Evolutionary conservation across 1,140 invertebrate species (phyloP).

Genomic region (Leptinotarsa texana): DNA sequence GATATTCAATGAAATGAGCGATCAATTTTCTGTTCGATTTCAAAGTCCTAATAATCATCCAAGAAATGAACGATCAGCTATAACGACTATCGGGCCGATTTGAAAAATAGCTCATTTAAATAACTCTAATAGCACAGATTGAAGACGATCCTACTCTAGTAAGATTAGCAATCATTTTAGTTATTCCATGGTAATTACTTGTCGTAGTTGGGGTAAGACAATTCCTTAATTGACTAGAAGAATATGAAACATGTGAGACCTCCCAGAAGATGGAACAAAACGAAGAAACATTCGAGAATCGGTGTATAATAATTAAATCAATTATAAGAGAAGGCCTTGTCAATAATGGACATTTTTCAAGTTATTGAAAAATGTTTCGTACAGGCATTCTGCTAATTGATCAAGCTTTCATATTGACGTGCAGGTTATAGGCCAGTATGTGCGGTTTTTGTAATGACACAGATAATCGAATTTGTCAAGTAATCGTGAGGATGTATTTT

Average conservation of each 20-base stretch:
- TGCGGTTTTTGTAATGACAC: too few species aligned
- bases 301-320: conserved; percentile 22
- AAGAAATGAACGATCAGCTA: too few species aligned
- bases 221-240: conserved; percentile 25
- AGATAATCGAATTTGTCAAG: too few species aligned
- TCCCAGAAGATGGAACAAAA: conserved; percentile 24
- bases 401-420: not conserved
- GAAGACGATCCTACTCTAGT: not conserved
- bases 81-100: not conserved
- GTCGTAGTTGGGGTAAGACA: conserved; percentile 8
- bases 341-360: conserved; percentile 15
- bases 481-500: too few species aligned
- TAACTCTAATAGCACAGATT: conserved; percentile 4
- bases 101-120: conserved; percentile 13
- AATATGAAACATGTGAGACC: conserved; percentile 27
- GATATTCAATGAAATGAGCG: too few species aligned
- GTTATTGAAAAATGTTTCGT: conserved; percentile 1
- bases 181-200: conserved; percentile 16
- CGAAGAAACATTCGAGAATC: conserved; percentile 13
- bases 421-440: not conserved
- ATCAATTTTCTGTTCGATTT: too few species aligned
- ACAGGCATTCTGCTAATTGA: not conserved
- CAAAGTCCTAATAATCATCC: too few species aligned
- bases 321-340: conserved; percentile 11
- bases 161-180: conserved; percentile 21